Evolutionary conservation across 2,113 vertebrate species (phyloP).

Genomic region (Tursiops truncatus): DNA sequence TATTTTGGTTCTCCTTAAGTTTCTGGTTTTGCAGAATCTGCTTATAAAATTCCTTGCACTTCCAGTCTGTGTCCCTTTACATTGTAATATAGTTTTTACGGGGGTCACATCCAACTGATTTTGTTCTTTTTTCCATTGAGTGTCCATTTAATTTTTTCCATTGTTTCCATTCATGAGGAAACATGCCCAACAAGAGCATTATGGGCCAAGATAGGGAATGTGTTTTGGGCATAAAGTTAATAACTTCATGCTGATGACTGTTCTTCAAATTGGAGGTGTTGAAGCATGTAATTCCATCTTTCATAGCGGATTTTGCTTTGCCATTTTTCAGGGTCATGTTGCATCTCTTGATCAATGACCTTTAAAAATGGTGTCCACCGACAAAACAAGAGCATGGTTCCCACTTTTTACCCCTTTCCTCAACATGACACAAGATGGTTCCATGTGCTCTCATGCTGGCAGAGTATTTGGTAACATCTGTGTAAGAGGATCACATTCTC

Average conservation of each 20-base stretch:
- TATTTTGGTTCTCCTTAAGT: neutral
- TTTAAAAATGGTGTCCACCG: neutral
- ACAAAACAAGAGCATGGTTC: neutral
- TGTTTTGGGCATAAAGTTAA: neutral
- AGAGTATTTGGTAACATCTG: no score
- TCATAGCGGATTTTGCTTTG: neutral
- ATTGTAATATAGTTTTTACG: neutral
- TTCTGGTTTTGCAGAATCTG: neutral
- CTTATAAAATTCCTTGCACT: neutral
- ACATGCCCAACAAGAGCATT: rapidly evolving
- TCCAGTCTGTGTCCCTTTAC: neutral
- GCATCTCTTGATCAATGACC: neutral
- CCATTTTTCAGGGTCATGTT: neutral
- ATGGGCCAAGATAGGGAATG: neutral
- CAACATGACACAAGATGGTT: neutral
- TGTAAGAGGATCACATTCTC: neutral
- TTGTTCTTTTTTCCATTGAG: neutral
- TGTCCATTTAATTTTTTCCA: neutral
- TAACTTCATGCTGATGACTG: neutral
- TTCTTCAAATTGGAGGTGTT: neutral
- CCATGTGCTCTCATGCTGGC: neutral
- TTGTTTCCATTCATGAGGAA: neutral
- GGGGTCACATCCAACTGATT: neutral
- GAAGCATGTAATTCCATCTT: neutral
- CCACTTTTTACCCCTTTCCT: neutral